Percentiles rank a stretch among this genome's conserved stretches.
Conservation (phyloP, 1,140 invertebrate genomes). For the Atta colombica region DNA sequence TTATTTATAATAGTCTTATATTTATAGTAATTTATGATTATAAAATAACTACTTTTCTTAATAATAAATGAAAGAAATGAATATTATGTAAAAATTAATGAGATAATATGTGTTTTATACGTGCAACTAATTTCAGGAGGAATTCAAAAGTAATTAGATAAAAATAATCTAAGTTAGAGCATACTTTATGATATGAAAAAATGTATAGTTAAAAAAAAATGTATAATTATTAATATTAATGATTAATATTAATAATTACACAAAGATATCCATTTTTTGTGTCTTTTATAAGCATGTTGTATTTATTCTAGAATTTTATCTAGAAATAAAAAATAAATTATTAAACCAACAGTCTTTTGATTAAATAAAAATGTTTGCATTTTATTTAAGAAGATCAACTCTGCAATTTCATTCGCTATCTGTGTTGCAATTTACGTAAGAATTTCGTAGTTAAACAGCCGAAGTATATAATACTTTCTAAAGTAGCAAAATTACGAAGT, state of each 20-base stretch:
- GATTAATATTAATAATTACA: background rate
- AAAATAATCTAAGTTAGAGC: background rate
- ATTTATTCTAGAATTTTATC: background rate
- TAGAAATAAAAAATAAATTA: constrained; percentile 1
- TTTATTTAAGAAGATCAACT: constrained; percentile 39
- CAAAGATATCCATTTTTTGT: too few relatives aligned
- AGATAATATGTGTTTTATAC: background rate
- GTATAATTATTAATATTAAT: background rate
- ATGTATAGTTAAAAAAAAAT: background rate
- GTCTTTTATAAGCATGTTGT: background rate
- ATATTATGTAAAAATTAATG: background rate
- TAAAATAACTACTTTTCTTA: too few relatives aligned
- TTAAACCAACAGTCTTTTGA: background rate
- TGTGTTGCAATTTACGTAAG: constrained; percentile 15
- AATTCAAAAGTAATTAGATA: background rate
- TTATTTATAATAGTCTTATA: too few relatives aligned
- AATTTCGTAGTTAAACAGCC: too few relatives aligned
- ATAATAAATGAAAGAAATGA: too few relatives aligned
- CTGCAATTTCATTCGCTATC: constrained; percentile 28
- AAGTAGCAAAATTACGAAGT: background rate
- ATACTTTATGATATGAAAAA: background rate
- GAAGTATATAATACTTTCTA: background rate
- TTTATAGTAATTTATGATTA: too few relatives aligned
- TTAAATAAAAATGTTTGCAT: background rate
- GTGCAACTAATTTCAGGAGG: background rate